Evolutionary conservation across 2,797 vertebrate species (phyloP).

Genomic region (Rhadinocentrus ornatus): DNA sequence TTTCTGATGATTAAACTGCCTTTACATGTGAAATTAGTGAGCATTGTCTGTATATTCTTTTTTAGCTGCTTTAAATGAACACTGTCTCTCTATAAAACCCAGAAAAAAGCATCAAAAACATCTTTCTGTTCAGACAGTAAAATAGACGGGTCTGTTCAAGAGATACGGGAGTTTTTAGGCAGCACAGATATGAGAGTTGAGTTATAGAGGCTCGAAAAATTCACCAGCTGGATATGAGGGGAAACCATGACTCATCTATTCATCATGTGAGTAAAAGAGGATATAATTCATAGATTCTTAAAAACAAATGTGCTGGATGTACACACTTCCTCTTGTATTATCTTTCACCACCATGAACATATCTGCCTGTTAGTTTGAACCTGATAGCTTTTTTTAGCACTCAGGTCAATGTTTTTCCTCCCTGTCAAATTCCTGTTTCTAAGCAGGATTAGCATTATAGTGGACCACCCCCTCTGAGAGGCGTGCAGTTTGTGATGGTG

Average conservation of each 20-base stretch:
- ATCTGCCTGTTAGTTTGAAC: conserved; percentile 36
- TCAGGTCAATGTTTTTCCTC: conserved; percentile 46
- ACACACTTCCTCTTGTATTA: conserved; percentile 46
- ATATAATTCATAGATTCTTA: too few relatives aligned
- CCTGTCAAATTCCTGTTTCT: conserved; percentile 71
- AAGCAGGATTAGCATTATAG: conserved; percentile 64
- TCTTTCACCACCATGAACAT: conserved; percentile 63
- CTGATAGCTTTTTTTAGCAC: conserved; percentile 44
- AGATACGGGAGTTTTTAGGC: background rate
- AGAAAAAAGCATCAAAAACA: too few relatives aligned
- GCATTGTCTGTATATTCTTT: too few relatives aligned
- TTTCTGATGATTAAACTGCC: too few relatives aligned
- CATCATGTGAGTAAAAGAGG: background rate
- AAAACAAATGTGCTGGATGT: conserved; percentile 32
- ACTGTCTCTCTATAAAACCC: too few relatives aligned
- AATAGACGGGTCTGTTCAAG: too few relatives aligned
- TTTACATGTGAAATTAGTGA: too few relatives aligned
- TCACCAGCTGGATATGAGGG: background rate
- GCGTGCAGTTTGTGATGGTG: conserved; percentile 59
- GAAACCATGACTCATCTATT: background rate
- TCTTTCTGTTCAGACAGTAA: too few relatives aligned
- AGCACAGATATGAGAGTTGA: background rate
- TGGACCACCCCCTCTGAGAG: conserved; percentile 45
- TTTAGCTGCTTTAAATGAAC: too few relatives aligned
- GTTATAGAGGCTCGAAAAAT: background rate